phyloP scores from a whole-genome alignment of 2,888 invertebrate species.

The Nemotelus nigrinus region DNA sequence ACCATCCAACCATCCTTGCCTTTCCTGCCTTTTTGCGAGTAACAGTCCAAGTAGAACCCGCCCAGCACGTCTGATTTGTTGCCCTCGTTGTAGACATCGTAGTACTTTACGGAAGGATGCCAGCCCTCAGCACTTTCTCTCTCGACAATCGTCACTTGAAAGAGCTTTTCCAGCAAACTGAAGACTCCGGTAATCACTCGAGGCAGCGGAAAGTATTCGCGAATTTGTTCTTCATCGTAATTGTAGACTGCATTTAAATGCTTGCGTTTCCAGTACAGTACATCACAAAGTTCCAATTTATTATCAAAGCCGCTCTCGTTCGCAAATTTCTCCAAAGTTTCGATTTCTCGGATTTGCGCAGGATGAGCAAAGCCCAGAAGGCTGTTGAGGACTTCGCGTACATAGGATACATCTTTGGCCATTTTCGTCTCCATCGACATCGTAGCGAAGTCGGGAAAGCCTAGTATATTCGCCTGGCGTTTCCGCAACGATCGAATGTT shows the following conservation, averaged over 20 bases:
- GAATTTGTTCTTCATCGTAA: slow-evolving; percentile 76
- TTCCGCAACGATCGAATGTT: slow-evolving; percentile 76
- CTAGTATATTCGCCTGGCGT: slow-evolving; percentile 79
- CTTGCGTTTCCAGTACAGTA: slow-evolving; percentile 87
- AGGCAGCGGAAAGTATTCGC: slow-evolving; percentile 85
- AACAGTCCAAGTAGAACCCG: slow-evolving; percentile 89
- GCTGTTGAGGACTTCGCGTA: slow-evolving; percentile 74
- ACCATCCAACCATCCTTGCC: slow-evolving; percentile 81
- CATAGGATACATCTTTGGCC: slow-evolving; percentile 82
- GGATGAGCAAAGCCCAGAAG: slow-evolving; percentile 76
- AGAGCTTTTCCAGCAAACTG: slow-evolving; percentile 78
- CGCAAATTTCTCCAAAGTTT: slow-evolving; percentile 77
- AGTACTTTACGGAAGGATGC: slow-evolving; percentile 88
- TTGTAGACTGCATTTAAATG: slow-evolving; percentile 74
- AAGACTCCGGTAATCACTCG: slow-evolving; percentile 84
- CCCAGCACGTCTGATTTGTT: slow-evolving; percentile 69
- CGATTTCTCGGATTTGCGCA: slow-evolving; percentile 80
- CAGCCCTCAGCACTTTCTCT: slow-evolving; percentile 75
- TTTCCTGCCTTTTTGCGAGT: slow-evolving; percentile 69
- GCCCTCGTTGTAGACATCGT: slow-evolving; percentile 76
- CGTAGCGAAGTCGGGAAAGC: slow-evolving; percentile 81
- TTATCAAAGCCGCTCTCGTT: slow-evolving; percentile 75
- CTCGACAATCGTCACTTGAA: slow-evolving; percentile 80
- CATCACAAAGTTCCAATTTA: slow-evolving; percentile 81
- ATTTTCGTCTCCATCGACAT: slow-evolving; percentile 95